phyloP scores from a whole-genome alignment of 1,140 invertebrate species.

The Leptoteleia sp. region DNA sequence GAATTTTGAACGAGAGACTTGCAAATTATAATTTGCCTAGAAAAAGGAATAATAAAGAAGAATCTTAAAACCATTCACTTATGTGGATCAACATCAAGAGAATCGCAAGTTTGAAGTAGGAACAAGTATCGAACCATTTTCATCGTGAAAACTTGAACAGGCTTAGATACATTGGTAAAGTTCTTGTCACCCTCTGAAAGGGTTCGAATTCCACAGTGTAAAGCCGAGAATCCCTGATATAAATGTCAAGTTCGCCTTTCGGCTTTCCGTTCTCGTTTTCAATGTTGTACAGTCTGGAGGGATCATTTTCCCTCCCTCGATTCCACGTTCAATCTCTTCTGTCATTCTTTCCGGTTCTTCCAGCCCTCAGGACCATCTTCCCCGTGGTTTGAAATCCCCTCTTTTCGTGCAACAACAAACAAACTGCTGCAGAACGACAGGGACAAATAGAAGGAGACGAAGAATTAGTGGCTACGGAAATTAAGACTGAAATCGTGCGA shows the following conservation, averaged over 20 bases:
- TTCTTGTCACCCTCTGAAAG: conserved; percentile 67
- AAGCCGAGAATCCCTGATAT: conserved; percentile 80
- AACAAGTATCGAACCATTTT: conserved; percentile 44
- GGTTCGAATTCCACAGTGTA: conserved; percentile 73
- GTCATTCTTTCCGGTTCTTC: conserved; percentile 59
- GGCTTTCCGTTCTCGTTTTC: conserved; percentile 73
- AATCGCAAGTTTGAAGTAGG: conserved; percentile 20
- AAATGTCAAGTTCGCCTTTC: conserved; percentile 80
- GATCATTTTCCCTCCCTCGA: conserved; percentile 70
- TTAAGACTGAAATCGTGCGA: conserved; percentile 74
- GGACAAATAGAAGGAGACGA: conserved; percentile 28
- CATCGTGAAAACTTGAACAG: conserved; percentile 55
- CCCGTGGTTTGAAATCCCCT: conserved; percentile 52
- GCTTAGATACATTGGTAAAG: conserved; percentile 64
- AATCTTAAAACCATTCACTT: conserved; percentile 4
- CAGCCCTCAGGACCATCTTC: conserved; percentile 49
- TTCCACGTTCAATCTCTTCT: conserved; percentile 63
- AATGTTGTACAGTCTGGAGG: conserved; percentile 57
- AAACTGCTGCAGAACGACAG: conserved; percentile 48
- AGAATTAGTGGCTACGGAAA: conserved; percentile 50
- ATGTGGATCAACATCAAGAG: conserved; percentile 21
- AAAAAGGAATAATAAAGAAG: too few species aligned
- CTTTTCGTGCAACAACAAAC: conserved; percentile 72
- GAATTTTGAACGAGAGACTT: too few species aligned
- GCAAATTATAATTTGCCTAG: too few species aligned